phyloP scores from a whole-genome alignment of 2,113 vertebrate species.

The Gambusia affinis region DNA sequence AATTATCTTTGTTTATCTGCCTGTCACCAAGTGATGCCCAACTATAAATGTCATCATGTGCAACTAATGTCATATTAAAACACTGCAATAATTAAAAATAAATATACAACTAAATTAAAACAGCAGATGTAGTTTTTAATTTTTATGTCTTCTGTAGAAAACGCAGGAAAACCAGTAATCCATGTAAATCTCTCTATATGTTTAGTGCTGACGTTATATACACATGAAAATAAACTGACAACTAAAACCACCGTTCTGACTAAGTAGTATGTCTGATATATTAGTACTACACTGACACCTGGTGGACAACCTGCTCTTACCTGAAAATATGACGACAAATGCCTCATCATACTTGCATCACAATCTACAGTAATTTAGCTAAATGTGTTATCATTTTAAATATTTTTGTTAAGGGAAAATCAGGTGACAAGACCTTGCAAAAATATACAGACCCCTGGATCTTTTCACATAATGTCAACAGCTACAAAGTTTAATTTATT shows the following conservation, averaged over 20 bases:
- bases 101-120: not conserved
- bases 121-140: not conserved
- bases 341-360: not conserved
- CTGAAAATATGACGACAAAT: not conserved
- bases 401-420: not conserved
- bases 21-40: not conserved
- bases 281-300: slow-evolving; percentile 53
- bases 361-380: not conserved
- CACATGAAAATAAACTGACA: not conserved
- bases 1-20: no score
- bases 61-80: not conserved
- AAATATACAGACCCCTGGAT: no score
- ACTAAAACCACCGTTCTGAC: no score
- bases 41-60: not conserved
- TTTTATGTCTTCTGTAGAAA: not conserved
- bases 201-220: not conserved
- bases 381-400: not conserved
- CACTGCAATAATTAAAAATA: no score
- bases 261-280: not conserved
- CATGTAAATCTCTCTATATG: no score
- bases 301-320: slow-evolving; percentile 23
- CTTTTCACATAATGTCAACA: no score
- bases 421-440: not conserved
- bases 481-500: no score
- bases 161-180: no score